These are phyloP conservation scores for Bombus balteatus DNA, from an alignment of 1,140 invertebrate genomes.

Conservation along the genomic window DNA sequence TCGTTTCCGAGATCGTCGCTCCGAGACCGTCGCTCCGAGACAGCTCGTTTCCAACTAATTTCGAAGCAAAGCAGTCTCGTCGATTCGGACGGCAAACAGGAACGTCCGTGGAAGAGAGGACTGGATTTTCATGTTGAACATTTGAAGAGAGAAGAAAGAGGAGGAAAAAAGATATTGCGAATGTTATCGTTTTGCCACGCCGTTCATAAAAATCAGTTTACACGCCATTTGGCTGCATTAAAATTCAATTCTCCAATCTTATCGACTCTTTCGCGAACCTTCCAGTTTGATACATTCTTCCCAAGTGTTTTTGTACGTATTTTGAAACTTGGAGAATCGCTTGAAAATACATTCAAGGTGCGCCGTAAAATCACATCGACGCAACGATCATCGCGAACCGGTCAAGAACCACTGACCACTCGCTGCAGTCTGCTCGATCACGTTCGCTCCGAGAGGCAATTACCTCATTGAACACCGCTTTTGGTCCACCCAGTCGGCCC, in stretches of 20 bases:
- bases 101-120: background rate
- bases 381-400: background rate
- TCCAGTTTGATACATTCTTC: background rate
- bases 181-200: too few species aligned
- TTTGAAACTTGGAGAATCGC: background rate
- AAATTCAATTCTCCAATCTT: background rate
- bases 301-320: background rate
- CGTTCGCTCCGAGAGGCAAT: constrained; percentile 46
- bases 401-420: constrained; percentile 51
- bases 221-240: too few species aligned
- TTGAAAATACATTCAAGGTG: background rate
- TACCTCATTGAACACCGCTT: constrained; percentile 38
- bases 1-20: background rate
- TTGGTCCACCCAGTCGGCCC: background rate
- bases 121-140: background rate
- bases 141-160: background rate
- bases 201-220: background rate
- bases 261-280: background rate
- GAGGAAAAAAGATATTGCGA: background rate
- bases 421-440: constrained; percentile 38
- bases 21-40: background rate
- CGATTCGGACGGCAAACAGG: background rate
- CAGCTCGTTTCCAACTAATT: background rate
- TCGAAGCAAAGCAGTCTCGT: background rate
- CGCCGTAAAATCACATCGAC: background rate